phyloP scores from a whole-genome alignment of 2,888 invertebrate genomes.

The Rhorus exstirpatorius region DNA sequence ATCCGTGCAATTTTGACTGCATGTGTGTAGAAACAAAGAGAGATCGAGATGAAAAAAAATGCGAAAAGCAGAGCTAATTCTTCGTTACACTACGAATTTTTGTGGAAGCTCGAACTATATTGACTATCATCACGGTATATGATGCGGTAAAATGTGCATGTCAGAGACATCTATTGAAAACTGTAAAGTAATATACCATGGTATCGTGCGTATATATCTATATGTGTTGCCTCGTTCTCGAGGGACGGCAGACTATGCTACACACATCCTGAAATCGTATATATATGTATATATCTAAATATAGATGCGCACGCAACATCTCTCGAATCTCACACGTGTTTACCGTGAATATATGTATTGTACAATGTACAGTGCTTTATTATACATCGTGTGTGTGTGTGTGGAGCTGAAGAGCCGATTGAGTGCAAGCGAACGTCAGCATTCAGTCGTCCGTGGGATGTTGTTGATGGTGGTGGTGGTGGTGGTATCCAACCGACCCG shows the following conservation, averaged over 20 bases:
- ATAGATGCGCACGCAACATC: slow-evolving; percentile 47
- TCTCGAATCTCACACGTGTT: slow-evolving; percentile 26
- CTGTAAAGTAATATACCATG: slow-evolving; percentile 22
- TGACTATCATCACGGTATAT: slow-evolving; percentile 64
- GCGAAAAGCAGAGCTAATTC: no score
- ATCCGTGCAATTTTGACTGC: no score
- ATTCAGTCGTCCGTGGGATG: slow-evolving; percentile 72
- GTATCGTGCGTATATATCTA: not conserved
- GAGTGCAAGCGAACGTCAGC: slow-evolving; percentile 66
- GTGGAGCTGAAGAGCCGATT: slow-evolving; percentile 37
- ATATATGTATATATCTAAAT: not conserved
- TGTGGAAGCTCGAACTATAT: slow-evolving; percentile 31
- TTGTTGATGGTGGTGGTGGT: slow-evolving; percentile 68
- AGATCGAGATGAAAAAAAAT: no score
- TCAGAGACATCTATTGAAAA: slow-evolving; percentile 30
- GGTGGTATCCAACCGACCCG: slow-evolving; percentile 60
- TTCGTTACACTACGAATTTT: no score
- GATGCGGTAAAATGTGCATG: slow-evolving; percentile 66
- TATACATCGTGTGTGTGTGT: slow-evolving; percentile 21
- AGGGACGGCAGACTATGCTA: slow-evolving; percentile 45
- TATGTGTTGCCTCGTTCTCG: slow-evolving; percentile 28
- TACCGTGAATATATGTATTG: slow-evolving; percentile 6
- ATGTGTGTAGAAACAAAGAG: no score
- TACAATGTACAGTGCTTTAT: slow-evolving; percentile 23
- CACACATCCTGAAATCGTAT: slow-evolving; percentile 54